Evolutionary conservation across 2,113 vertebrate genomes (phyloP), one percentile per base, ranked within the genome.

Genomic region (Bubo scandiacus): DNA sequence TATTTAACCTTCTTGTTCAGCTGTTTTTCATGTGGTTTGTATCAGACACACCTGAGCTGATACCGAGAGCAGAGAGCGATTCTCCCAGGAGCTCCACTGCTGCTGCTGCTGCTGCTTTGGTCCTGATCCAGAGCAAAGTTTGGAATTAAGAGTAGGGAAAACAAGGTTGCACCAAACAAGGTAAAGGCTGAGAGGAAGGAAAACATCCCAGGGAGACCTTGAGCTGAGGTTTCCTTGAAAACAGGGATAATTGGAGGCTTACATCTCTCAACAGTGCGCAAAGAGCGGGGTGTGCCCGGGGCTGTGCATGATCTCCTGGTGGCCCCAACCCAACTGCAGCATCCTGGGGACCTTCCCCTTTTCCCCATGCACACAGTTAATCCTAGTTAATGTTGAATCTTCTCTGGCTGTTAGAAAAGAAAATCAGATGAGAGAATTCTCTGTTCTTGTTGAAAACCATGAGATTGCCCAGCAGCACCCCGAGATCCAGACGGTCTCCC

Each of bases 391-490:
- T 0, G 1, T 52, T 54, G 51, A 32, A 11, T n/a, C 34, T 59
- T 14, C 57, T 21, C 30, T 12, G 40, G 4, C 20, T 51, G 23
- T 6, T 15, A 14, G 73, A 14, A 42, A 49, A 38, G 27, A 3
- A 82, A 51, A 52, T 22, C 61, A n/a, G 15, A 12, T 10, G 22
- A 68, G 54, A 36, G 71, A 83, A 82, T 34, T 23, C 40, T 11
- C 58, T 1, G 0, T 29, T 15, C 34, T 40, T 15, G 5, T 25
- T 30, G 57, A 49, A 80, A 77, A n/a, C 0, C 4, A 1, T 3
- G 29, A 65, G 19, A 14, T 9, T 20, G 30, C 23, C 36, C 52
- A 34, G 26, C 11, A 21, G 45, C 1, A 6, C 15, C 25, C 62
- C 27, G 11, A 30, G 47, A 51, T 6, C 55, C 52, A 13, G 34